Evolutionary conservation across 1,140 invertebrate genomes (phyloP).

Genomic region (Bombus cullumanus): DNA sequence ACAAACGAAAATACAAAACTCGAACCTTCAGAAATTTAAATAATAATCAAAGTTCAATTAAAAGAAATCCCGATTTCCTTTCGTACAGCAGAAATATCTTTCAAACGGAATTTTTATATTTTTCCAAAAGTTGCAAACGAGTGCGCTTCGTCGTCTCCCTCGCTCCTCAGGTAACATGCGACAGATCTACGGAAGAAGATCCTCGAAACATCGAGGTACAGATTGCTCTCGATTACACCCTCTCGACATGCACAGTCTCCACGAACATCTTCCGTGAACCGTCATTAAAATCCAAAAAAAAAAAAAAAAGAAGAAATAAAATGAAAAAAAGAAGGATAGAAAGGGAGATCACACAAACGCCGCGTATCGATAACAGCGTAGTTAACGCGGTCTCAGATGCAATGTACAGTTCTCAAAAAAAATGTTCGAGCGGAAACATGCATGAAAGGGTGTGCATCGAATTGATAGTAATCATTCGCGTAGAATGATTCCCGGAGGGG

Average conservation of each 20-base stretch:
- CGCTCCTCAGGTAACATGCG: conserved; percentile 48
- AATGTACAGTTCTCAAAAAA: conserved; percentile 5
- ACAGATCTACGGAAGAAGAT: conserved; percentile 41
- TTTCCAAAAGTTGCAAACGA: conserved; percentile 33
- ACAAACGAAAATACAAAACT: no score
- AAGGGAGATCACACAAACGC: no score
- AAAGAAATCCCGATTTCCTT: no score
- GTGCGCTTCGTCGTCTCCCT: conserved; percentile 22
- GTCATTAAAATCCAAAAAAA: neutral
- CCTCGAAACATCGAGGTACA: conserved; percentile 35
- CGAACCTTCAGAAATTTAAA: no score
- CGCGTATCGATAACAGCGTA: neutral
- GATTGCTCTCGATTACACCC: neutral
- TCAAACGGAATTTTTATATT: neutral
- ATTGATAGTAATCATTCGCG: conserved; percentile 12
- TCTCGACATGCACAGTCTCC: neutral
- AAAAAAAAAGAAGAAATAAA: neutral
- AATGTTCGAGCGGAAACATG: neutral
- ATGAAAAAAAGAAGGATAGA: neutral
- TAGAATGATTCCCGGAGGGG: conserved; percentile 33
- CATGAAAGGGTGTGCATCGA: conserved; percentile 18
- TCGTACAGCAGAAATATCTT: no score
- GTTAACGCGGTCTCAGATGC: neutral
- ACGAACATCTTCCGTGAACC: conserved; percentile 33
- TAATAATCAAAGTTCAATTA: no score